Percentiles rank a stretch among this genome's conserved stretches.
phyloP scores from a whole-genome alignment of 2,113 vertebrate species.

The Ariopsis seemanni region DNA sequence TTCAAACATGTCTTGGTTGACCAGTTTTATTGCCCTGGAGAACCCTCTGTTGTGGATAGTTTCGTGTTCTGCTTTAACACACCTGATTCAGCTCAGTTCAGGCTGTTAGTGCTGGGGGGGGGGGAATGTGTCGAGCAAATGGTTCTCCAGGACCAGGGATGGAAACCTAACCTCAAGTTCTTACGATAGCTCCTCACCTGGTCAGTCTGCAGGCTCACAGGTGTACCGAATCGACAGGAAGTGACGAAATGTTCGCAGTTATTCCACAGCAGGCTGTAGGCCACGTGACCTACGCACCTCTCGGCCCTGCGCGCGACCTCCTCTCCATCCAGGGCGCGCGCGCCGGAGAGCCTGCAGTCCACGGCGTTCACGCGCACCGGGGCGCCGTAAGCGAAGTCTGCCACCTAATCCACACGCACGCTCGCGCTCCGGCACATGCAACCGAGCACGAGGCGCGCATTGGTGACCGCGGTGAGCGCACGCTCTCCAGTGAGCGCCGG shows the following conservation, averaged over 20 bases:
- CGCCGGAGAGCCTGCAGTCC: neutral
- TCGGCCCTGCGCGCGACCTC: neutral
- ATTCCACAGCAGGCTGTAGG: slow-evolving; percentile 6
- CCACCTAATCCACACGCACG: neutral
- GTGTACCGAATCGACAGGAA: neutral
- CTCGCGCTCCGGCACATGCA: slow-evolving; percentile 6
- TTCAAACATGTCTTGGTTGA: neutral
- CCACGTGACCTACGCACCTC: neutral
- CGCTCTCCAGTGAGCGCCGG: neutral
- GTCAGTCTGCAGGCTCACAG: slow-evolving; percentile 11
- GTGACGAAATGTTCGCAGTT: slow-evolving; percentile 20
- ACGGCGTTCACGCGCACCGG: neutral
- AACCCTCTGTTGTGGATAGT: neutral
- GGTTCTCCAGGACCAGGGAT: neutral
- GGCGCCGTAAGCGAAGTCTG: slow-evolving; percentile 6
- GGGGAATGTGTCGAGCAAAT: neutral
- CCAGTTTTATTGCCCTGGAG: neutral
- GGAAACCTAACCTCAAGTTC: neutral
- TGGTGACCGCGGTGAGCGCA: slow-evolving; percentile 4
- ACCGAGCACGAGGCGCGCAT: slow-evolving; percentile 7
- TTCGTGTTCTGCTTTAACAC: too few relatives aligned
- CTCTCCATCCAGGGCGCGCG: neutral
- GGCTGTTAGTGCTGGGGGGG: too few relatives aligned
- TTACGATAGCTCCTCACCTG: neutral
- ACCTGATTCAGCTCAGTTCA: neutral